A percentile compares a stretch with the other conserved stretches of the same genome.
phyloP scores from a whole-genome alignment of 2,888 invertebrate species.

The Strigamia crassipes region DNA sequence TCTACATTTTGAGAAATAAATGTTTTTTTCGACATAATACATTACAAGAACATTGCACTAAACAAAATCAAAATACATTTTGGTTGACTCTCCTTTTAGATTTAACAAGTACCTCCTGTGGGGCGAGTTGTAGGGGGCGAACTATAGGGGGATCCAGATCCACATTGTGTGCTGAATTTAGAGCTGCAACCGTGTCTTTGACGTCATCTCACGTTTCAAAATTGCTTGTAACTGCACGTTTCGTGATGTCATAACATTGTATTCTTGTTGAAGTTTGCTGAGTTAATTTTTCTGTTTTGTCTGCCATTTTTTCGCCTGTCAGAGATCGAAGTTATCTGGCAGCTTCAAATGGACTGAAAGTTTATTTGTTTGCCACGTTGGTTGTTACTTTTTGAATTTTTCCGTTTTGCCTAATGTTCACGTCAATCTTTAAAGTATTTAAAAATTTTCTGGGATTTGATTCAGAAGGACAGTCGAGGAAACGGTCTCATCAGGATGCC shows the following conservation, averaged over 20 bases:
- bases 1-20: no score
- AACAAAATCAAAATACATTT: no score
- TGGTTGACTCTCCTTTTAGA: no score
- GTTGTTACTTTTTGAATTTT: background rate
- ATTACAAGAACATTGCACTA: no score
- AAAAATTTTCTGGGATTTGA: background rate
- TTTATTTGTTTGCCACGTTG: background rate
- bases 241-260: background rate
- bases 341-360: background rate
- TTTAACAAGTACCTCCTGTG: no score
- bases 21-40: no score
- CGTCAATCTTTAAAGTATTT: background rate
- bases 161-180: no score
- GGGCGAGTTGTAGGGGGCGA: no score
- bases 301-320: conserved; percentile 12
- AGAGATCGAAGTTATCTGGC: background rate
- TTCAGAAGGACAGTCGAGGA: background rate
- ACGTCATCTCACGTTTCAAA: no score
- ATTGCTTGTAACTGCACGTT: background rate
- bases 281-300: background rate
- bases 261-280: background rate
- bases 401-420: background rate
- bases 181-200: no score
- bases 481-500: background rate
- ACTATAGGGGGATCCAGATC: no score